Percentiles rank a stretch among this genome's conserved stretches.
Evolutionary conservation across 2,888 invertebrate genomes (phyloP).

Genomic region (Ennomos erosarius): DNA sequence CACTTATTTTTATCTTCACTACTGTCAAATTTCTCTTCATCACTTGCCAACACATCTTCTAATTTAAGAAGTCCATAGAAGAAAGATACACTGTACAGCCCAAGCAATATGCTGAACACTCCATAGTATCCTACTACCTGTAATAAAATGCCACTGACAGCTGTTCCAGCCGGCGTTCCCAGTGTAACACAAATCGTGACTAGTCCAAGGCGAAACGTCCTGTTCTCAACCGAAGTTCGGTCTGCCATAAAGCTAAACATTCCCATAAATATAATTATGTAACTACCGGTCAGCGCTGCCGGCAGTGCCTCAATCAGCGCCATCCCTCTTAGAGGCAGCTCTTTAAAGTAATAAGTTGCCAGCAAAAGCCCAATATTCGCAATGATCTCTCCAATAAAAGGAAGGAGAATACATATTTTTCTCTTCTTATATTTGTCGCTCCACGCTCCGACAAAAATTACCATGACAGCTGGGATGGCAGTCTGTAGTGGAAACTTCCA

Average conservation of each 20-base stretch:
- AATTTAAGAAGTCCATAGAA: slow-evolving; percentile 70
- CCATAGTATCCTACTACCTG: slow-evolving; percentile 76
- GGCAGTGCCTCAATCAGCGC: slow-evolving; percentile 84
- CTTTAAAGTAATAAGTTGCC: slow-evolving; percentile 84
- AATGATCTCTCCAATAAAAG: slow-evolving; percentile 83
- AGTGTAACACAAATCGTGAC: slow-evolving; percentile 83
- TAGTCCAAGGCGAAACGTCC: slow-evolving; percentile 87
- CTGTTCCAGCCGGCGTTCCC: slow-evolving; percentile 81
- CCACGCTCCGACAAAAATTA: slow-evolving; percentile 87
- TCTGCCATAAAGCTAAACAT: slow-evolving; percentile 87
- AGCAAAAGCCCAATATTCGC: slow-evolving; percentile 81
- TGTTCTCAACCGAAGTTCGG: slow-evolving; percentile 83
- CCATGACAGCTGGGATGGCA: slow-evolving; percentile 83
- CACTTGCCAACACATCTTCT: slow-evolving; percentile 62
- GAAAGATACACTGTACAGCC: slow-evolving; percentile 64
- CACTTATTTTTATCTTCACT: slow-evolving; percentile 42
- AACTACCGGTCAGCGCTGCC: slow-evolving; percentile 86
- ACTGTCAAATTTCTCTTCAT: slow-evolving; percentile 36
- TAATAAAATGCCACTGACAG: slow-evolving; percentile 81
- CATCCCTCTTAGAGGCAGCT: slow-evolving; percentile 78
- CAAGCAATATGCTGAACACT: slow-evolving; percentile 70
- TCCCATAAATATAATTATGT: slow-evolving; percentile 85
- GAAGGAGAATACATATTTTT: slow-evolving; percentile 85
- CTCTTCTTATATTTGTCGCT: slow-evolving; percentile 85
- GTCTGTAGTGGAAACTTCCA: slow-evolving; percentile 86